Evolutionary conservation across 2,888 invertebrate species (phyloP).

Genomic region (Luperina nickerlii): DNA sequence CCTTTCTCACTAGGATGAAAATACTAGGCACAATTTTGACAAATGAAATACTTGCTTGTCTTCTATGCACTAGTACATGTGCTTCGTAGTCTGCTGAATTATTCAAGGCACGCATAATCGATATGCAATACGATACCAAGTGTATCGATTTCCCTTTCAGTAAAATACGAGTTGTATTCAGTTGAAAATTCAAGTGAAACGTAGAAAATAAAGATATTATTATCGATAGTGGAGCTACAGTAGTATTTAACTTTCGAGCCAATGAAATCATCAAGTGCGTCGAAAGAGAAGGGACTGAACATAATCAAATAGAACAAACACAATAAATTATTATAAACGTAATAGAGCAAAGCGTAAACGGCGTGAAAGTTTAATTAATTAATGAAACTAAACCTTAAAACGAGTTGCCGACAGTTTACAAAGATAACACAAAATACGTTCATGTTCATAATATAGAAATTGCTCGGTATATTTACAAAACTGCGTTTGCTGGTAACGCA

Average conservation of each 20-base stretch:
- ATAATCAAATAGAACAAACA: constrained; percentile 64
- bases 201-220: constrained; percentile 59
- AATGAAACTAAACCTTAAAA: constrained; percentile 71
- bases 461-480: constrained; percentile 51
- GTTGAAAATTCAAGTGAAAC: constrained; percentile 59
- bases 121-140: constrained; percentile 76
- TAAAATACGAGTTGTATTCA: constrained; percentile 59
- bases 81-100: constrained; percentile 72
- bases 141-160: constrained; percentile 73
- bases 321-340: constrained; percentile 68
- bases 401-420: constrained; percentile 65
- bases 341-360: constrained; percentile 70
- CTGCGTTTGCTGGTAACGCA: constrained; percentile 36
- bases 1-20: constrained; percentile 25
- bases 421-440: constrained; percentile 68
- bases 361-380: constrained; percentile 78
- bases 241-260: constrained; percentile 53
- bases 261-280: constrained; percentile 62
- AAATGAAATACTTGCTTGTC: constrained; percentile 66
- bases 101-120: constrained; percentile 77
- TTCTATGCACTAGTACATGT: constrained; percentile 56
- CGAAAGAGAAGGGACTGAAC: constrained; percentile 54
- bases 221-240: constrained; percentile 30
- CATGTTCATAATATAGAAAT: constrained; percentile 63
- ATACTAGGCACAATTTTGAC: constrained; percentile 49